A percentile compares a stretch with the other conserved stretches of the same genome.
phyloP scores from a whole-genome alignment of 2,888 invertebrate genomes.

The Perizoma flavofasciatum region DNA sequence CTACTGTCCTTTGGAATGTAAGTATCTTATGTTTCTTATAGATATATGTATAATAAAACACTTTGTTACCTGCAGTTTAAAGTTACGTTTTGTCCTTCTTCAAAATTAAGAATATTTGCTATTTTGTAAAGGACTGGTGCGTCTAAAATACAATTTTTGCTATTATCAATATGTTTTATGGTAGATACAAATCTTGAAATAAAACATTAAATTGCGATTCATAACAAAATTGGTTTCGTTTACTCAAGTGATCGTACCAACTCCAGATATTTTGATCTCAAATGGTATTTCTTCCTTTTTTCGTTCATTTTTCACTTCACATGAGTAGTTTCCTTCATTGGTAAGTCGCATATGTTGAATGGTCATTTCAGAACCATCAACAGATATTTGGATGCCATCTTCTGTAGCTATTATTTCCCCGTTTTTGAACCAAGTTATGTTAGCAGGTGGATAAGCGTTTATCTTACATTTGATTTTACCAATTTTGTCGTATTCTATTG shows the following conservation, averaged over 20 bases:
- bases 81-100: not conserved
- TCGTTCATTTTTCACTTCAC: constrained; percentile 2
- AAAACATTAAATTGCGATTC: too few relatives aligned
- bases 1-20: not conserved
- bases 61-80: not conserved
- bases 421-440: constrained; percentile 11
- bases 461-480: constrained; percentile 1
- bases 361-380: not conserved
- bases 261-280: constrained; percentile 12
- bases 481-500: constrained; percentile 3
- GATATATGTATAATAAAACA: too few relatives aligned
- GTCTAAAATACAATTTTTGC: not conserved
- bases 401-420: not conserved
- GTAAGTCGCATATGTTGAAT: constrained; percentile 1
- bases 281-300: not conserved
- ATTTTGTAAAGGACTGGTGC: not conserved
- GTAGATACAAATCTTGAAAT: too few relatives aligned
- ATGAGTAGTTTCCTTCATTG: constrained; percentile 10
- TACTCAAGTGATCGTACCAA: constrained; percentile 4
- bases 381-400: constrained; percentile 4
- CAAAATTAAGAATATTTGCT: not conserved
- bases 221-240: too few relatives aligned
- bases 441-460: constrained; percentile 7
- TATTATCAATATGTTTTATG: too few relatives aligned
- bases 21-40: too few relatives aligned